Evolutionary conservation across 2,888 invertebrate genomes (phyloP), one percentile per base, ranked within the genome.

Genomic region (Trissolcus brochymenae): DNA sequence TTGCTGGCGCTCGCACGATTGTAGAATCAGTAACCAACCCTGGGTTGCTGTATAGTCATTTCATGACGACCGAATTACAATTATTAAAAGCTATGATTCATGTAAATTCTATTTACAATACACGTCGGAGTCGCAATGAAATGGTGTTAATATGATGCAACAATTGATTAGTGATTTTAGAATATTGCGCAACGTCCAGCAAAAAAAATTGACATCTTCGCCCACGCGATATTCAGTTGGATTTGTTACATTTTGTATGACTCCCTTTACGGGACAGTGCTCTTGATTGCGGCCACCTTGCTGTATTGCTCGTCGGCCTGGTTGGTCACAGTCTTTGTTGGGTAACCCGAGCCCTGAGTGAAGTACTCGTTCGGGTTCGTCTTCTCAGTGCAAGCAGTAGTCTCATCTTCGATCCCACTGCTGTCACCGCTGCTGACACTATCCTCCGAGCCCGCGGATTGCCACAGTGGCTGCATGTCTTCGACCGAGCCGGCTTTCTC

Each of bases 251-350:
- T 25, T 29, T n/a, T 76, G 4, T 6, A 51, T 51, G 6, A 19
- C 9, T 51, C 3, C 4, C 19, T 13, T 84, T 80, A 87, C 76
- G 87, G 84, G 70, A 85, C 82, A 56, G 84, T 82, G 67, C 82
- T 84, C 43, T 87, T 85, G 66, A 85, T 85, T 61, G 85, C 85
- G 29, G 85, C 85, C 53, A 88, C 86, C 81, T 89, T 87, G 77
- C 87, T 87, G 76, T 88, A 88, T 55, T 85, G 86, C 75, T 86
- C 86, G 35, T 88, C 87, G 17, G 82, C 79, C 59, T 79, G 76
- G 40, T 50, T 78, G 51, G 11, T 75, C 29, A 9, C 46, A 51
- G 49, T 68, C 60, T 60, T 84, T 0, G 51, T 51, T 16, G 83
- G 83, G 40, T 83, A 81, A 62, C 80, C 81, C n/a, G 83, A 82